Evolutionary conservation across 2,888 invertebrate genomes (phyloP).

Genomic region (Antitype chi): DNA sequence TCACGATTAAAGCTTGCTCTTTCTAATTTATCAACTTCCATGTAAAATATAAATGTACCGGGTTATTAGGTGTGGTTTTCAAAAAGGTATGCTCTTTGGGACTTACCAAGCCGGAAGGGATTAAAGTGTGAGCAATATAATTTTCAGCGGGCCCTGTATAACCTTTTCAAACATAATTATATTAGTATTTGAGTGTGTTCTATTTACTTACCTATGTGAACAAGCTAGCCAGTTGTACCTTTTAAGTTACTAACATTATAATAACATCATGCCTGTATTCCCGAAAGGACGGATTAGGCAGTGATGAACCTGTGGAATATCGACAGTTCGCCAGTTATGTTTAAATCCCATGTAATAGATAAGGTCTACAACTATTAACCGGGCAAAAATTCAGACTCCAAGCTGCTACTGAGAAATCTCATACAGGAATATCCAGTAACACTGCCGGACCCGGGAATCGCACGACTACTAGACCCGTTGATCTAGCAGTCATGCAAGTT

Average conservation of each 20-base stretch:
- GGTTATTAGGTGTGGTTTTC: slow-evolving; percentile 67
- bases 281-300: too few species aligned
- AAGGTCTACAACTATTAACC: too few species aligned
- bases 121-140: slow-evolving; percentile 63
- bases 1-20: slow-evolving; percentile 54
- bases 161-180: slow-evolving; percentile 49
- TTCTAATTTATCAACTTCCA: slow-evolving; percentile 60
- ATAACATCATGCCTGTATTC: too few species aligned
- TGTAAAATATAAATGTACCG: slow-evolving; percentile 63
- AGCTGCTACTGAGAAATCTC: too few species aligned
- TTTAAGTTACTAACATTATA: background rate
- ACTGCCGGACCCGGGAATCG: too few species aligned
- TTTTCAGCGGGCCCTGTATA: slow-evolving; percentile 54
- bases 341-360: too few species aligned
- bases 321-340: too few species aligned
- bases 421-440: too few species aligned
- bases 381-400: too few species aligned
- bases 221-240: background rate
- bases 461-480: too few species aligned
- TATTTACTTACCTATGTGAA: slow-evolving; percentile 14
- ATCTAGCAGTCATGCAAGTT: too few species aligned
- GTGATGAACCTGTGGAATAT: too few species aligned
- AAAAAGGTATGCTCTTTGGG: slow-evolving; percentile 66
- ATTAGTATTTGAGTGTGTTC: slow-evolving; percentile 25
- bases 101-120: slow-evolving; percentile 66